Base-by-base conservation (phyloP, 2,888 invertebrate species). In the Selenia dentaria region DNA sequence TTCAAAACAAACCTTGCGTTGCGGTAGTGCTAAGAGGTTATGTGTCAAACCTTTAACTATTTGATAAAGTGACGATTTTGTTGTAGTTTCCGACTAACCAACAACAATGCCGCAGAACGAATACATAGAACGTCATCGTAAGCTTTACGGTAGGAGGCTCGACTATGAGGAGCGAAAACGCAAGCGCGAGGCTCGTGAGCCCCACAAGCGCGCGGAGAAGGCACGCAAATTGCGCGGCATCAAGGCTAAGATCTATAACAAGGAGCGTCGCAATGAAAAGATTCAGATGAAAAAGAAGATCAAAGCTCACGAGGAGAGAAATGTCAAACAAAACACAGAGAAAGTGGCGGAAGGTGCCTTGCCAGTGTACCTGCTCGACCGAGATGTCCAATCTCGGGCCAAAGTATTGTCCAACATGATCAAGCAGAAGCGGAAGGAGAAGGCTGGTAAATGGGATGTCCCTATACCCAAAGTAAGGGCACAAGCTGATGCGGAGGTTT, bases 391-490 rank as follows among this genome's bases (percentile, higher is more conserved):
- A 74, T 95, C 96, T 0, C 92, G 97, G 29, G 98, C 99, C 1
- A 99, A 99, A 85, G 96, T 99, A 12, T 91, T 99, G 0, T 99
- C 99, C 0, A 99, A 99, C 79, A 99, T 99, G 97, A 98, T 99
- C 53, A 99, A 99, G 86, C 99, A 99, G 83, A 99, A 99, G 83
- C 93, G 99, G 0, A 99, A 99, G 84, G 99, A 99, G 78, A 99
- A 99, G 73, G 99, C 98, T 41, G 99, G 99, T 0, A 99, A 99
- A 93, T 99, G 99, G 99, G 98, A 99, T 70, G 99, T 99, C 0
- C 99, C 99, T 0, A 96, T 99, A 72, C 99, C 99, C 0, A 99
- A 99, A 93, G 99, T 99, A 0, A 93, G 96, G 68, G 98, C 98
- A 0, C 97, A 99, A 66, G 96, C 98, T 1, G 99, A 99, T 69